Evolutionary conservation across 2,797 vertebrate species (phyloP).

Genomic region (Enteromius afrohamiltoni): DNA sequence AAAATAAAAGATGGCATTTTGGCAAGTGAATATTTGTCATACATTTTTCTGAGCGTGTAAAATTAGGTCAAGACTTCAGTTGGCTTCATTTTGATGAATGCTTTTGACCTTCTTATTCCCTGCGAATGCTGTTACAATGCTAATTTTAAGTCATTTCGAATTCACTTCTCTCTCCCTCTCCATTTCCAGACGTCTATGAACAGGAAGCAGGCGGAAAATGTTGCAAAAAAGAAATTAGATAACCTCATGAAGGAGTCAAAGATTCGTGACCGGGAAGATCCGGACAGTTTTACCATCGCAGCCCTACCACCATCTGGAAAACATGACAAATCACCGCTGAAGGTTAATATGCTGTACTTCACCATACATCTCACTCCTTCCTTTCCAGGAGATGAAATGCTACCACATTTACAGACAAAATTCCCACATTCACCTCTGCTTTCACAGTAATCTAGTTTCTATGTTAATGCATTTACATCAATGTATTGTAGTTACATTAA

Average conservation of each 20-base stretch:
- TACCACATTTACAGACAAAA: not conserved
- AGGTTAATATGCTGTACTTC: conserved; percentile 72
- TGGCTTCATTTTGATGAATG: conserved; percentile 6
- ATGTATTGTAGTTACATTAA: not conserved
- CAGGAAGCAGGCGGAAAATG: conserved; percentile 92
- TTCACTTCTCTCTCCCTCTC: conserved; percentile 32
- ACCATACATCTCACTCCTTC: not conserved
- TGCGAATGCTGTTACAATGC: not conserved
- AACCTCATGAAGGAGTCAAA: conserved; percentile 95
- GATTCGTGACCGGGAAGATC: conserved; percentile 92
- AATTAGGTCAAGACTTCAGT: conserved; percentile 21
- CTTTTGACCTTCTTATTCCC: conserved; percentile 16
- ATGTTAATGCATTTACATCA: not conserved
- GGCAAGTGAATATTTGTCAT: not conserved
- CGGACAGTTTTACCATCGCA: conserved; percentile 86
- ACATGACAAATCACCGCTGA: conserved; percentile 71
- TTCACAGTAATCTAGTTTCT: not conserved
- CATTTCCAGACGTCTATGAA: conserved; percentile 84
- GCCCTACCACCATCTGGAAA: conserved; percentile 80
- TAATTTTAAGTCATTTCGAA: not conserved
- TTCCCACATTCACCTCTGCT: not conserved
- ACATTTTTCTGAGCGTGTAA: conserved; percentile 15
- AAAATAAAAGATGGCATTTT: conserved; percentile 5
- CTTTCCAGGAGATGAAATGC: not conserved
- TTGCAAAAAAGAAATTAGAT: conserved; percentile 95